Evolutionary conservation across 2,113 vertebrate species (phyloP), one percentile per base, ranked within the genome.

Genomic region (Vireo altiloquus): DNA sequence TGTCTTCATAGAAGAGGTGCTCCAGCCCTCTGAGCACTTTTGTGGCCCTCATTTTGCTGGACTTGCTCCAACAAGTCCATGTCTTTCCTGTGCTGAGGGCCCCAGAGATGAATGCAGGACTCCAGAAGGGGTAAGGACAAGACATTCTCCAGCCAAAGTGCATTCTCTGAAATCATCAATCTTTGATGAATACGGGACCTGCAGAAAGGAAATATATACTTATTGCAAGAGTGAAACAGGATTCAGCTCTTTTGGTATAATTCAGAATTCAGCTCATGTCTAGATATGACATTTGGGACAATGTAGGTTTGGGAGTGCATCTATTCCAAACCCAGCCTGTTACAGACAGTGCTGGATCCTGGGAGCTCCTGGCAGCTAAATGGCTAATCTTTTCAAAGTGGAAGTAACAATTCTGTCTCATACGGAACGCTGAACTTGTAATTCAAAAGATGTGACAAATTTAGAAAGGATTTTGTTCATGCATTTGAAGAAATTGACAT

Each of bases 401-500:
- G 15, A 93, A 92, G 37, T 39, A 93, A 76, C 60, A 83, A 68
- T 81, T 76, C 72, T 91, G 64, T 50, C 66, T 95, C 44, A 25
- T 42, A 69, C 6, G 57, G 65, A 95, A 74, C 50, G 88, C 30
- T 30, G 13, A n/a, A 44, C 59, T 76, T 71, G 42, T 82, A 81
- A 93, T 83, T 93, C 85, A 91, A 85, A 89, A 83, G 57, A 76
- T 64, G 46, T 86, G 81, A 91, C 50, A 90, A 92, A 96, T 85
- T 90, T 87, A 89, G 89, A 80, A 69, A 83, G 56, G 77, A 72
- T 89, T 95, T 89, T 89, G 27, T 70, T 60, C 49, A 72, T 0
- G 0, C 92, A 35, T 80, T 91, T 82, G 76, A 79, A 78, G 65
- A 90, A 94, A 70, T 49, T 56, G 78, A 61, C 31, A 54, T 49